Evolutionary conservation across 2,888 invertebrate species (phyloP).

Genomic region (Eupithecia centaureata): DNA sequence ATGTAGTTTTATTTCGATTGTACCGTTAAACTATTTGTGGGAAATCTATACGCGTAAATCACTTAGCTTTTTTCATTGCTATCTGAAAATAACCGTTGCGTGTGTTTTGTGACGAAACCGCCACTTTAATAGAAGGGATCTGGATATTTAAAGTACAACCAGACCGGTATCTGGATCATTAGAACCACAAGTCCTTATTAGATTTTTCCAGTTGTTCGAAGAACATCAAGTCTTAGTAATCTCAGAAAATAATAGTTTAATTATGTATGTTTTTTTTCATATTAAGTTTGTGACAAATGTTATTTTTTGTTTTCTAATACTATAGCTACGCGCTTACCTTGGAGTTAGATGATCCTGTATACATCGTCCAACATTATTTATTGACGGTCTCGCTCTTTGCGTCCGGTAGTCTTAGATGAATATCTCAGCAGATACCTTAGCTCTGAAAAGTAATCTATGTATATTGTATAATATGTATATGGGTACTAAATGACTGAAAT

Average conservation of each 20-base stretch:
- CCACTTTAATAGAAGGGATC: neutral
- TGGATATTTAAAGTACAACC: neutral
- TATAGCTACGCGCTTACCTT: too few relatives aligned
- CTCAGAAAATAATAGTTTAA: neutral
- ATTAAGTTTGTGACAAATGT: too few relatives aligned
- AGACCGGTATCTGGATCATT: neutral
- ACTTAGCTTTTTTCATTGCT: slow-evolving; percentile 59
- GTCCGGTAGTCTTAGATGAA: too few relatives aligned
- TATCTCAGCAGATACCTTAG: too few relatives aligned
- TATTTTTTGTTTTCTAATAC: too few relatives aligned
- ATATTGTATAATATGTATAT: too few relatives aligned
- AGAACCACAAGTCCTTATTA: neutral
- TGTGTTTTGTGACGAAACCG: slow-evolving; percentile 37
- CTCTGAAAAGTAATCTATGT: too few relatives aligned
- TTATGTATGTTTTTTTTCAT: too few relatives aligned
- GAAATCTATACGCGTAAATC: neutral
- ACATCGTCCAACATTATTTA: too few relatives aligned
- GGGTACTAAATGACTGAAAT: too few relatives aligned
- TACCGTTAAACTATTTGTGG: slow-evolving; percentile 5
- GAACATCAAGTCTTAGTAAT: neutral
- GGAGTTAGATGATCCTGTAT: too few relatives aligned
- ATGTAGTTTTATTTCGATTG: slow-evolving; percentile 2
- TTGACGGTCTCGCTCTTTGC: too few relatives aligned
- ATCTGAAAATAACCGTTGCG: slow-evolving; percentile 69
- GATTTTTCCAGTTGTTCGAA: neutral